Base-by-base conservation (phyloP, 1,140 invertebrate species). In the Drosophila grimshawi region DNA sequence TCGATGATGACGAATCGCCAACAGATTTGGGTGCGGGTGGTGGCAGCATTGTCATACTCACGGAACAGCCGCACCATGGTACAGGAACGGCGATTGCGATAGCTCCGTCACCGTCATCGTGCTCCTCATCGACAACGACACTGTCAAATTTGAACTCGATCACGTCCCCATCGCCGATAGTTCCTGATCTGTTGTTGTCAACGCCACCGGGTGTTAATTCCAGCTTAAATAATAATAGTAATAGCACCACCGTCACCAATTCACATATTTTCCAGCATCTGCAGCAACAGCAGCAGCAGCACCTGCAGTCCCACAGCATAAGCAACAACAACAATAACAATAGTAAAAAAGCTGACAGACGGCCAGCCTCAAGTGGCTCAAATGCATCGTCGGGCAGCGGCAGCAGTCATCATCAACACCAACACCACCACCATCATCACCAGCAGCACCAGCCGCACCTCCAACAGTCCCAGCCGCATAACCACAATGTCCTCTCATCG, bases 111-210 rank as follows among this genome's bases (percentile, higher is more conserved):
- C 82, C 82, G 2, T 90, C 86, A 55, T 81, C 86, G 19, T 91
- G 88, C 61, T 86, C 86, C 35, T 80, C 89, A 27, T 86, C 91
- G 11, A 88, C 91, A 37, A 80, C 90, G 32, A 90, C 83, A 53
- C 27, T 92, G 60, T 92, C 91, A 29, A 92, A 92, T 48, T 89
- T 92, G 30, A 92, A 91, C 64, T 91, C 91, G 45, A 92, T 92
- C 41, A 92, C 91, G 27, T 92, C 91, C 30, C 91, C 91, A 11
- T 92, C 91, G 11, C 91, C 91, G 45, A 85, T 92, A 71, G 91
- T 92, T 61, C 91, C 91, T 56, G 91, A 92, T 63, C 63, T 86
- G 56, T 68, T 92, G 45, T 59, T 92, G 45, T 92, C 88, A 10
- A 92, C 91, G 52, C 89, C 91, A 33, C 89, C 90, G 8, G 88